Evolutionary conservation across 2,113 vertebrate genomes (phyloP), one percentile per base, ranked within the genome.

Genomic region (Climacteris rufus): DNA sequence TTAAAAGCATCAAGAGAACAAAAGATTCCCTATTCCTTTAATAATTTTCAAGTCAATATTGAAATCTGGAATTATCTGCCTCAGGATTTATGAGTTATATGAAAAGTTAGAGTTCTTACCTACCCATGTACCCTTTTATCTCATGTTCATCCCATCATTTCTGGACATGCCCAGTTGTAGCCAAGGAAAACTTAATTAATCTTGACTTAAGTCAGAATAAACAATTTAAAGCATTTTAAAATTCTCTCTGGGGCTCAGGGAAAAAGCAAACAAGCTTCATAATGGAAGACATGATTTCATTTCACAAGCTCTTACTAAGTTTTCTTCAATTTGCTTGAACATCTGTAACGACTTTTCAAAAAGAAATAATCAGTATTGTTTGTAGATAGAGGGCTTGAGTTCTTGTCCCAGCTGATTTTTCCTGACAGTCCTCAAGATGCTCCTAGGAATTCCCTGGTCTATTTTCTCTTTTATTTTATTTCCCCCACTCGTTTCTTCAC

Each of bases 101-200:
- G 44, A 76, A 76, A 79, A 63, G 22, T 44, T 47, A 47, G 13
- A 13, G 15, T 80, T 27, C 23, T 50, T 61, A 56, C 70, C 77
- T 65, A 44, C 14, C 44, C 7, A n/a, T 16, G 13, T 9, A 53
- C 0, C 1, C 6, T 74, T 93, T 31, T 56, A n/a, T 25, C 44
- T 76, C 25, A 6, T 17, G 9, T 9, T 83, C 47, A 44, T 88
- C 60, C 53, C 42, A 19, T 35, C 31, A 9, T 80, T 94, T 96
- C 85, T 86, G 75, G 66, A 42, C 47, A 15, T 33, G 47, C 2
- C n/a, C 28, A 44, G 31, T 31, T 57, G 13, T 25, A 81, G 87
- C 83, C 76, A 94, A 89, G 54, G 39, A 87, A 93, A 94, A 92
- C 18, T 49, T 80, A 49, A 83, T 89, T 95, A 87, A 65, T 64